These are phyloP conservation scores for Melanostoma mellinum DNA, from an alignment of 2,888 invertebrate species.

Conservation along the genomic window DNA sequence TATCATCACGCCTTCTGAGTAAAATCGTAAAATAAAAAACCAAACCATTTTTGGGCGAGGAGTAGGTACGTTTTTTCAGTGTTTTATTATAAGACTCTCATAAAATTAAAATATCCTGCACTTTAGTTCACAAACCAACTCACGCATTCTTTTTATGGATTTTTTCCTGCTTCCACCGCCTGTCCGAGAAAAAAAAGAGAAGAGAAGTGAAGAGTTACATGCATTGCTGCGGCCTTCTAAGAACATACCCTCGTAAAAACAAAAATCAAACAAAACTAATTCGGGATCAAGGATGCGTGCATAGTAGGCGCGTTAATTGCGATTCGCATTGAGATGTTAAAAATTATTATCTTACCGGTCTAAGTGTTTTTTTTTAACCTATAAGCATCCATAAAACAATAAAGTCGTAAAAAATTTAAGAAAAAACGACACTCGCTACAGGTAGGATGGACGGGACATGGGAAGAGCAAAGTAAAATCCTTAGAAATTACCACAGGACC, in stretches of 20 bases:
- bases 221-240: slow-evolving; percentile 66
- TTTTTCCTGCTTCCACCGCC: slow-evolving; percentile 11
- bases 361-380: slow-evolving; percentile 42
- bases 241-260: slow-evolving; percentile 59
- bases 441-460: slow-evolving; percentile 14
- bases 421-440: slow-evolving; percentile 13
- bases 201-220: slow-evolving; percentile 61
- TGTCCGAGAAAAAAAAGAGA: slow-evolving; percentile 2
- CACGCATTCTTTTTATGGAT: slow-evolving; percentile 56
- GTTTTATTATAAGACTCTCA: slow-evolving; percentile 1
- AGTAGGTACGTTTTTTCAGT: slow-evolving; percentile 33
- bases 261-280: slow-evolving; percentile 59
- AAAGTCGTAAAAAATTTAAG: slow-evolving; percentile 60
- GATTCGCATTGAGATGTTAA: slow-evolving; percentile 73
- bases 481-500: slow-evolving; percentile 70
- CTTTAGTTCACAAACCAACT: slow-evolving; percentile 67
- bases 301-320: slow-evolving; percentile 66
- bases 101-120: slow-evolving; percentile 36
- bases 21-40: slow-evolving; percentile 21
- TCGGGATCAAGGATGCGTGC: slow-evolving; percentile 62
- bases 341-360: slow-evolving; percentile 42
- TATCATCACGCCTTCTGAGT: slow-evolving; percentile 6
- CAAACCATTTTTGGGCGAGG: slow-evolving; percentile 26
- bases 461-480: slow-evolving; percentile 37
- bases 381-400: slow-evolving; percentile 60